Evolutionary conservation across 2,888 invertebrate genomes (phyloP).

Genomic region (Agonum fuliginosum): DNA sequence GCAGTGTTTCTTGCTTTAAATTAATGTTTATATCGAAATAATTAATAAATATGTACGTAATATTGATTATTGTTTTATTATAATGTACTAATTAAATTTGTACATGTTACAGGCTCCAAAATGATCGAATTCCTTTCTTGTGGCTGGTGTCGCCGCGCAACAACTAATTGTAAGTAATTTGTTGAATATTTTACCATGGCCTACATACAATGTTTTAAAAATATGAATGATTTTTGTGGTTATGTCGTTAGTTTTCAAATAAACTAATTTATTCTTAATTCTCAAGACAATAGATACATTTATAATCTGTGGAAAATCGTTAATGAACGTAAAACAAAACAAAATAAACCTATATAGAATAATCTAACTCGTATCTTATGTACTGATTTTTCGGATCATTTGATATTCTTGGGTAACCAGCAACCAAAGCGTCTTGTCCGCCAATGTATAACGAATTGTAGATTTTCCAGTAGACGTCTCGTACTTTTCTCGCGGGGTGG

Average conservation of each 20-base stretch:
- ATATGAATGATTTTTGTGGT: too few relatives aligned
- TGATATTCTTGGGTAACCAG: slow-evolving; percentile 96
- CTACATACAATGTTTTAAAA: too few relatives aligned
- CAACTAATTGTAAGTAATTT: too few relatives aligned
- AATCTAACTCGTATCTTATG: slow-evolving; percentile 94
- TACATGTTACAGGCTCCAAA: too few relatives aligned
- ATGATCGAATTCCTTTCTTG: not conserved
- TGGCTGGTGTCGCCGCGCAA: not conserved
- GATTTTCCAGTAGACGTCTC: slow-evolving; percentile 99
- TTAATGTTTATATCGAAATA: not conserved
- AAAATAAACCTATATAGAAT: slow-evolving; percentile 82
- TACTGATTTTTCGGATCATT: slow-evolving; percentile 97
- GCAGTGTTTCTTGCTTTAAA: too few relatives aligned
- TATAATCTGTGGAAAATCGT: not conserved
- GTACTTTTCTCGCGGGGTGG: slow-evolving; percentile 98
- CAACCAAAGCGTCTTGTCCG: slow-evolving; percentile 97
- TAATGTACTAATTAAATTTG: too few relatives aligned
- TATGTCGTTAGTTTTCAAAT: too few relatives aligned
- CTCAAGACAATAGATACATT: slow-evolving; percentile 33
- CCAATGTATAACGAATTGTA: slow-evolving; percentile 99
- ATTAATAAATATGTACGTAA: not conserved
- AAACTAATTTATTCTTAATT: slow-evolving; percentile 10
- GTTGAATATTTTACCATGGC: too few relatives aligned
- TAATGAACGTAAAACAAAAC: slow-evolving; percentile 18
- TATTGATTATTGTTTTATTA: too few relatives aligned